Evolutionary conservation across 2,888 invertebrate genomes (phyloP).

Genomic region (Ectropis crepuscularia): DNA sequence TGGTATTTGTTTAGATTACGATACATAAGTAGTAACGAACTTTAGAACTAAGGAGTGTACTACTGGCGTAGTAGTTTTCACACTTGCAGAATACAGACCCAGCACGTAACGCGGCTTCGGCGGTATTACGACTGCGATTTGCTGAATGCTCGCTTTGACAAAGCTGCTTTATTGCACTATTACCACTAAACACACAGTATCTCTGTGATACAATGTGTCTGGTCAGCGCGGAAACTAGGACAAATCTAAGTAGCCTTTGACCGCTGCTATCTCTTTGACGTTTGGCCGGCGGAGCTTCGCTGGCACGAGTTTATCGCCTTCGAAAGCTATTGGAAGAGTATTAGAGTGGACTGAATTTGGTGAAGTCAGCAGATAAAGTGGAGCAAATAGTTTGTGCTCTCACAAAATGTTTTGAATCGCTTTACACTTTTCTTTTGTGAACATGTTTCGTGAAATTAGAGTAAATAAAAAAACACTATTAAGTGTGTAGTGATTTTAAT

Average conservation of each 20-base stretch:
- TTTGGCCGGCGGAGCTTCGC: slow-evolving; percentile 6
- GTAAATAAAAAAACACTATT: no score
- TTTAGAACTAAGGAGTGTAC: no score
- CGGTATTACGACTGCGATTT: slow-evolving; percentile 21
- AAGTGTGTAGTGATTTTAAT: no score
- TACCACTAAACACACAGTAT: slow-evolving; percentile 10
- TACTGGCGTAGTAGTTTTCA: no score
- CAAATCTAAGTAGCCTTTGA: slow-evolving; percentile 12
- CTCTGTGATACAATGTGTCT: neutral
- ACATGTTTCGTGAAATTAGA: no score
- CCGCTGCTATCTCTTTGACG: slow-evolving; percentile 11
- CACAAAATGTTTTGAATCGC: slow-evolving; percentile 8
- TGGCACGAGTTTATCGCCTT: slow-evolving; percentile 14
- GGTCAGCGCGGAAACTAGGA: slow-evolving; percentile 20
- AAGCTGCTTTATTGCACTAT: slow-evolving; percentile 20
- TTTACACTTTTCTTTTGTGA: neutral
- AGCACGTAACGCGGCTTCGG: slow-evolving; percentile 22
- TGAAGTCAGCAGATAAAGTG: slow-evolving; percentile 16
- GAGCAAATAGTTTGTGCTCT: slow-evolving; percentile 16
- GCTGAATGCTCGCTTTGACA: slow-evolving; percentile 4
- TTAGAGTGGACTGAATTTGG: slow-evolving; percentile 12
- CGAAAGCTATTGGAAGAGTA: slow-evolving; percentile 9
- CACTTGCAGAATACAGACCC: neutral
- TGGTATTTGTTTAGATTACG: no score
- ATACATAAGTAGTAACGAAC: no score